phyloP scores from a whole-genome alignment of 2,888 invertebrate genomes.

The Drosophila parthenogenetica region DNA sequence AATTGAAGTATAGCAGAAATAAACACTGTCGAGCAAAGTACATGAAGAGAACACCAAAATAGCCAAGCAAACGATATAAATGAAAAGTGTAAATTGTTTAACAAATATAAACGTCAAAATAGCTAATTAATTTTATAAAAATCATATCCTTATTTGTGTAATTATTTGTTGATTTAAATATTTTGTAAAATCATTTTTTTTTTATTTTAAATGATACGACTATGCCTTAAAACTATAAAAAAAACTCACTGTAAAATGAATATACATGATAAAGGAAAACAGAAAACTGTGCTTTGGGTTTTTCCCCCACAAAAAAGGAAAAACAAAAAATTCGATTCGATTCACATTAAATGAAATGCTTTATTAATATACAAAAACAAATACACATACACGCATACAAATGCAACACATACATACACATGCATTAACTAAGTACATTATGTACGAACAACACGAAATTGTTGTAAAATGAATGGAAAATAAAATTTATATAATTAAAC shows the following conservation, averaged over 20 bases:
- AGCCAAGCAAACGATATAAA: conserved; percentile 36
- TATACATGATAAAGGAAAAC: conserved; percentile 10
- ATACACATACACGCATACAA: conserved; percentile 11
- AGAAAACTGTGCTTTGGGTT: conserved; percentile 29
- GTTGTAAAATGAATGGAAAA: conserved; percentile 22
- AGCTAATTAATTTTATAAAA: conserved; percentile 64
- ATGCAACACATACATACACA: conserved; percentile 23
- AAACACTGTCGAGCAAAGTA: background rate
- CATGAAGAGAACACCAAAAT: conserved; percentile 13
- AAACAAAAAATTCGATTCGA: conserved; percentile 40
- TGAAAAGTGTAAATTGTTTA: conserved; percentile 62
- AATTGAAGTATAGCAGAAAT: conserved; percentile 1
- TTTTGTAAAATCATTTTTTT: conserved; percentile 15
- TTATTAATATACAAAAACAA: conserved; percentile 32
- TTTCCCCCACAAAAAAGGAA: background rate
- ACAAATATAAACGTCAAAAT: conserved; percentile 59
- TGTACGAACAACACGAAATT: conserved; percentile 29
- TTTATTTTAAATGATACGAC: conserved; percentile 41
- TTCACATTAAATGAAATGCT: conserved; percentile 31
- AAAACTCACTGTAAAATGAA: conserved; percentile 52
- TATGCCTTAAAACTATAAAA: conserved; percentile 37
- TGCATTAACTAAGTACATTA: conserved; percentile 21
- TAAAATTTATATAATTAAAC: background rate
- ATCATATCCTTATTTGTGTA: conserved; percentile 40
- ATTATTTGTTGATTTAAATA: conserved; percentile 50